Evolutionary conservation across 2,888 invertebrate species (phyloP), one percentile per base, ranked within the genome.

Genomic region (Periphyllus acericola): DNA sequence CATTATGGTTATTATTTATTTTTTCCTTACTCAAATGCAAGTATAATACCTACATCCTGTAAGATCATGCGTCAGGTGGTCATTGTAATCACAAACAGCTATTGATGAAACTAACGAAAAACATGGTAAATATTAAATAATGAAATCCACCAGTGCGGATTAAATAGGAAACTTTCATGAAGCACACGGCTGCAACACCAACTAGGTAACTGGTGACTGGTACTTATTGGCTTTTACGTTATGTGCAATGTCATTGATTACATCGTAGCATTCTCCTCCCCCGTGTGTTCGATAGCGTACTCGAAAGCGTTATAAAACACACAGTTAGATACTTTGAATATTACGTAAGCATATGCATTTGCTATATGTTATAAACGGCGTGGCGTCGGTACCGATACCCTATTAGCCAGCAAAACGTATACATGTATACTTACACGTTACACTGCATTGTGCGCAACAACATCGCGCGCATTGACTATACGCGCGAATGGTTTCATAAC

Each of bases 231-330:
- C 40, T 32, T 66, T 52, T 21, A 25, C 32, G 82, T 82, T 82
- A 32, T 52, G 52, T 71, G 72, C 71, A 82, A 82, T 71, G 32
- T 52, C 40, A 21, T 80, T 25, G 36, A 36, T 60, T 9, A 11
- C 14, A 25, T 19, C 11, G 11, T 1, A 46, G 14, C 34, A 34
- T 68, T 71, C 81, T 55, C 60, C 82, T 82, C 82, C 71, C 71
- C 46, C 82, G 52, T 46, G 82, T 25, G 46, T 68, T 60, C 66
- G 29, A 60, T 1, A 0, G 40, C 29, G 80, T 82, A 34, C 82
- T 83, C 11, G 82, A 72, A 72, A 72, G 82, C 72, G 72, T 52
- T 55, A 81, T 46, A 81, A 72, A 72, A 82, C 11, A 52, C 25
- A 32, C 68, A 25, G 25, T 68, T 32, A 46, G 71, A 32, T 32